phyloP scores from a whole-genome alignment of 2,113 vertebrate genomes.

The Megalops atlanticus region DNA sequence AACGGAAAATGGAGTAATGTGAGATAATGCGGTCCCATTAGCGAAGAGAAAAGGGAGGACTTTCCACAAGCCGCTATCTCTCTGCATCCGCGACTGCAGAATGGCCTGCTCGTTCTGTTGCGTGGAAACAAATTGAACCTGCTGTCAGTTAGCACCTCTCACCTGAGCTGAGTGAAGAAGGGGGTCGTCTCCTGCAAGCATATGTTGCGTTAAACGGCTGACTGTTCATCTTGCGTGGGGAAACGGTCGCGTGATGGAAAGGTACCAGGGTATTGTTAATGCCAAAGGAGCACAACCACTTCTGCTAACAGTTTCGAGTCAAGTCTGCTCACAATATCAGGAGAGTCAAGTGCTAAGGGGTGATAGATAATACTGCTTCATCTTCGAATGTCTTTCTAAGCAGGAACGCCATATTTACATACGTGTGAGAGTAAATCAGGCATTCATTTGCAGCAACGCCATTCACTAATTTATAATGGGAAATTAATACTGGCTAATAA shows the following conservation, averaged over 20 bases:
- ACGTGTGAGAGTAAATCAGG: not conserved
- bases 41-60: not conserved
- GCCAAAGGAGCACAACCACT: not conserved
- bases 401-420: not conserved
- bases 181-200: not conserved
- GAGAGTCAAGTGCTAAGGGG: not conserved
- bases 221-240: not conserved
- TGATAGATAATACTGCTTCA: not conserved
- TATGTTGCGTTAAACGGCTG: not conserved
- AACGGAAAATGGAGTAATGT: not conserved
- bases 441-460: not conserved
- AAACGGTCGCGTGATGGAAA: not conserved
- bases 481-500: not conserved
- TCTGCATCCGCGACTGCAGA: not conserved
- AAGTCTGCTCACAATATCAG: not conserved
- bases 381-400: not conserved
- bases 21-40: not conserved
- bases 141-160: not conserved
- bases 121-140: not conserved
- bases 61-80: not conserved
- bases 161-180: not conserved
- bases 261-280: not conserved
- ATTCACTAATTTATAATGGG: not conserved
- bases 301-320: not conserved
- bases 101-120: not conserved